phyloP scores from a whole-genome alignment of 2,797 vertebrate genomes.

The Triplophysa bombifrons region DNA sequence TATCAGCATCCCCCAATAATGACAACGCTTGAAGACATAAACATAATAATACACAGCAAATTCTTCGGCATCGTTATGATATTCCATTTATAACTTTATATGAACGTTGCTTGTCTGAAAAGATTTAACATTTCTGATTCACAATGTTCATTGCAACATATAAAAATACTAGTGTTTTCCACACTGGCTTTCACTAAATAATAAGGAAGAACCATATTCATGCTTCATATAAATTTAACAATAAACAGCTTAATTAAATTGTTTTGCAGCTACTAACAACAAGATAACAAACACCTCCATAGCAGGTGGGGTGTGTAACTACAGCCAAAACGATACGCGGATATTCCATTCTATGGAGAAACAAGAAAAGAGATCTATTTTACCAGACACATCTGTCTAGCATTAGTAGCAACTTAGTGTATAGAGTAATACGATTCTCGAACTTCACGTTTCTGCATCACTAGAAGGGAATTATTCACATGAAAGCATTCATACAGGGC shows the following conservation, averaged over 20 bases:
- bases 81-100: no score
- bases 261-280: no score
- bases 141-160: not conserved
- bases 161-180: not conserved
- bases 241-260: not conserved
- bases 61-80: no score
- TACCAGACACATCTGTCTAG: conserved; percentile 90
- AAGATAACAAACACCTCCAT: conserved; percentile 54
- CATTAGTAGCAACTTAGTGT: conserved; percentile 91
- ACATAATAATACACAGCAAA: not conserved
- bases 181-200: not conserved
- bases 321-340: conserved; percentile 54
- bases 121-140: not conserved
- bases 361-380: conserved; percentile 77
- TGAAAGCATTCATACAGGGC: conserved; percentile 81
- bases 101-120: not conserved
- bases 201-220: not conserved
- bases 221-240: not conserved
- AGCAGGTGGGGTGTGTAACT: conserved; percentile 53
- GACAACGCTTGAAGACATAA: conserved; percentile 27
- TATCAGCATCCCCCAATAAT: conserved; percentile 41
- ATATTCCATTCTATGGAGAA: conserved; percentile 80
- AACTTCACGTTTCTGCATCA: conserved; percentile 76
- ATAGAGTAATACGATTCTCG: conserved; percentile 82
- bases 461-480: conserved; percentile 89